phyloP scores from a whole-genome alignment of 2,888 invertebrate genomes.

The Microctonus hyperodae region DNA sequence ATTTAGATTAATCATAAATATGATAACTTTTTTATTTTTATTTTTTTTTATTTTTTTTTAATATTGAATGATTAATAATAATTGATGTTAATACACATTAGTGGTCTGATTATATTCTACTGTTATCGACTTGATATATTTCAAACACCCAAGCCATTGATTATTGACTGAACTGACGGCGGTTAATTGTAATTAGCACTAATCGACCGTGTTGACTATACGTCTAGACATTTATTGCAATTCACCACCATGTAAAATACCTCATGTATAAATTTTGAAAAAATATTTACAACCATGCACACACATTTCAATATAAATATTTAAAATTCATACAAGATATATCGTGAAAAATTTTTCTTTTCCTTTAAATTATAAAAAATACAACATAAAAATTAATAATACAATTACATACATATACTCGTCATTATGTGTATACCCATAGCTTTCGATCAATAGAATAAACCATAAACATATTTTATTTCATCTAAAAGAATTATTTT shows the following conservation, averaged over 20 bases:
- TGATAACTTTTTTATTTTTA: no score
- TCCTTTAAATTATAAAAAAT: no score
- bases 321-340: no score
- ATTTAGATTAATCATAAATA: no score
- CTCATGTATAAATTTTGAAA: background rate
- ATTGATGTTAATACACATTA: background rate
- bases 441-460: background rate
- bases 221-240: slow-evolving; percentile 48
- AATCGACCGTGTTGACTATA: slow-evolving; percentile 49
- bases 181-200: slow-evolving; percentile 38
- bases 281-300: no score
- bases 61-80: background rate
- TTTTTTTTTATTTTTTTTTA: background rate
- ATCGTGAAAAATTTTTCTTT: no score
- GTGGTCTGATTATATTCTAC: slow-evolving; percentile 33
- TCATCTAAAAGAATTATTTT: background rate
- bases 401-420: no score
- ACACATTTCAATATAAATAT: no score
- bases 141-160: slow-evolving; percentile 53
- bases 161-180: slow-evolving; percentile 32
- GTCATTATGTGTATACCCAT: background rate
- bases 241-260: background rate
- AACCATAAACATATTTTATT: background rate
- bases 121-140: slow-evolving; percentile 29
- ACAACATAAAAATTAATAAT: no score